These are phyloP conservation scores for Vireo griseus DNA, from an alignment of 2,797 vertebrate species.

Conservation along the genomic window DNA sequence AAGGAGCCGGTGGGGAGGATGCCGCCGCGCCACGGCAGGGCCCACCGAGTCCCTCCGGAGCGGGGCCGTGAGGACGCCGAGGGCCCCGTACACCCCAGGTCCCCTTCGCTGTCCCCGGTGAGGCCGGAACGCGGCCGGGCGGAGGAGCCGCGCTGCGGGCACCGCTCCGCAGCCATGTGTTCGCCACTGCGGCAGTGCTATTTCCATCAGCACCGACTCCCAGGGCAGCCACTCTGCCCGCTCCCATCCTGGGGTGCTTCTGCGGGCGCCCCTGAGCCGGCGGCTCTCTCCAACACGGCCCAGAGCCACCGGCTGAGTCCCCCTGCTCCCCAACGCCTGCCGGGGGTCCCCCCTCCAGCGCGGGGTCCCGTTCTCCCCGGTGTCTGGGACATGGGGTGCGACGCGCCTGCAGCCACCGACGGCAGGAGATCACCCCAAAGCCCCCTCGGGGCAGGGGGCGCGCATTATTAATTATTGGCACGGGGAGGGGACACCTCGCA, in stretches of 20 bases:
- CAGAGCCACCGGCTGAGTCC: neutral
- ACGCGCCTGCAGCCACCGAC: neutral
- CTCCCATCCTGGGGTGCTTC: neutral
- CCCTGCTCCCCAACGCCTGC: neutral
- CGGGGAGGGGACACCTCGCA: neutral
- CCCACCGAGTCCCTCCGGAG: neutral
- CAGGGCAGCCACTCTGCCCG: neutral
- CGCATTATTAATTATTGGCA: neutral
- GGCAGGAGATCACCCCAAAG: neutral
- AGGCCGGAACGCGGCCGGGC: neutral
- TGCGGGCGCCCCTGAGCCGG: neutral
- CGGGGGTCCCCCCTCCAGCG: neutral
- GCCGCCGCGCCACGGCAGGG: neutral
- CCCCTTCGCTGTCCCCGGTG: neutral
- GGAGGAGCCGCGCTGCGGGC: neutral
- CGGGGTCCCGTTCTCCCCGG: neutral
- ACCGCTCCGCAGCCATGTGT: constrained; percentile 23
- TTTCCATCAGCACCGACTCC: neutral
- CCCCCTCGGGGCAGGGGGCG: neutral
- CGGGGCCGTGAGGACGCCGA: neutral
- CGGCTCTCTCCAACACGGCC: neutral
- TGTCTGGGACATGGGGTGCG: neutral
- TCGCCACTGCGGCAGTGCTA: constrained; percentile 38
- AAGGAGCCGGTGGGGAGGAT: neutral
- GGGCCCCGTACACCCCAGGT: neutral